phyloP scores from a whole-genome alignment of 1,140 invertebrate genomes.

The Akabosia matsudoensis region DNA sequence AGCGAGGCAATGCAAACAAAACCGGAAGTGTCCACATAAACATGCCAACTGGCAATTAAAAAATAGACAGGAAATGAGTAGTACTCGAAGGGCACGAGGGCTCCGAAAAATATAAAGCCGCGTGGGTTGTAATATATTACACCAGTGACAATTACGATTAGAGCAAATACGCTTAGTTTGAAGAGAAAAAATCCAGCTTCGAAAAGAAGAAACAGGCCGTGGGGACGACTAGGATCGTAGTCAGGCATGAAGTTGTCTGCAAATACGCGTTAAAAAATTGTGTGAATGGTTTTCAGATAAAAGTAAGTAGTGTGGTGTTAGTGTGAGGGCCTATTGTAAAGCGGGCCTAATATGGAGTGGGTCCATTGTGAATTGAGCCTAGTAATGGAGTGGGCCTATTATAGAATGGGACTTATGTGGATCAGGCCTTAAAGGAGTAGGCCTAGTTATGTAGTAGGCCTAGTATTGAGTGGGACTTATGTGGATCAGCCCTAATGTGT shows the following conservation, averaged over 20 bases:
- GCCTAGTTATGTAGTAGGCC: too few relatives aligned
- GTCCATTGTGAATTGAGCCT: too few relatives aligned
- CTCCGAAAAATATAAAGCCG: not conserved
- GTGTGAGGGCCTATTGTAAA: too few relatives aligned
- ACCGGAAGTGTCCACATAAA: not conserved
- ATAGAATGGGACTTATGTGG: too few relatives aligned
- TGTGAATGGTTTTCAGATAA: too few relatives aligned
- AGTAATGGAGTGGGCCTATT: too few relatives aligned
- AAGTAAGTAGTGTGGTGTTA: too few relatives aligned
- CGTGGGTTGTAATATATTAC: not conserved
- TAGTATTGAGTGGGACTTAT: too few relatives aligned
- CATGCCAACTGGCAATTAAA: not conserved
- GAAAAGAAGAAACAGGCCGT: not conserved
- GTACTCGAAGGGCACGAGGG: not conserved
- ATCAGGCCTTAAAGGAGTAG: too few relatives aligned
- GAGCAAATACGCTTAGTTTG: not conserved
- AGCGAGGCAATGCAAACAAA: not conserved
- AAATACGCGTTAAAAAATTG: too few relatives aligned
- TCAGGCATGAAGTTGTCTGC: not conserved
- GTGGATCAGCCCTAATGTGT: too few relatives aligned
- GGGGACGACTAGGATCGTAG: not conserved
- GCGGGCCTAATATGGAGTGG: too few relatives aligned
- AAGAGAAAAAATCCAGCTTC: not conserved
- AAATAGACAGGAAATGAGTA: not conserved
- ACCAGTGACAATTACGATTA: not conserved